Base-by-base conservation (phyloP, 2,113 vertebrate genomes). In the Aegypius monachus region DNA sequence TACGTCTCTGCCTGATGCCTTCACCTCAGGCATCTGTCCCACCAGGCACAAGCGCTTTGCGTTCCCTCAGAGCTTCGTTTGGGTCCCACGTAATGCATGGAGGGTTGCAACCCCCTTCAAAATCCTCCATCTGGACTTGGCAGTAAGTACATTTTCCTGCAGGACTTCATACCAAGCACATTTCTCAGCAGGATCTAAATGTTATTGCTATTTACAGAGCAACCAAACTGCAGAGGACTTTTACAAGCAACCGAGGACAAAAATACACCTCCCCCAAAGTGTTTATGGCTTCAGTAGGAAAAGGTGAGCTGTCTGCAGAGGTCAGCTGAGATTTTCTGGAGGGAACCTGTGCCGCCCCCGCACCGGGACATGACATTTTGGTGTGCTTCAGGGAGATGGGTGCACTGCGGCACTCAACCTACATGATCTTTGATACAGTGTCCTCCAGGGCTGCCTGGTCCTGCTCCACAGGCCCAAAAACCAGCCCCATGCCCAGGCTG, bases 51-150 rank as follows among this genome's bases (percentile, higher is more conserved):
- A 55, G 17, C 2, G 3, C 43, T 89, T 52, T 0, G 0, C 4
- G 2, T 59, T 48, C 10, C 45, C 32, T 67, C 5, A 5, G 50
- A 48, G 17, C 25, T 88, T 52, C 0, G 0, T 47, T 48, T 59
- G 48, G 42, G 5, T 9, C 16, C 7, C 0, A 0, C 0, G 0
- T 50, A 55, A 62, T 14, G 10, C 0, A 1, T 8, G 18, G 47
- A 56, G 38, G 63, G 11, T 25, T 47, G 38, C 7, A 31, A 26
- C 2, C 32, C 9, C 40, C 25, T 66, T 55, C 62, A 50, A 62
- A 50, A 65, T 7, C 31, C 31, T 72, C 90, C 62, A 55, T 42
- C 53, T 70, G 74, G 17, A 61, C 53, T 27, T 4, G 1, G 22
- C 7, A 2, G 43, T 52, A 32, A 56, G 50, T 4, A 43, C 22